Base-by-base conservation (phyloP, 2,888 invertebrate genomes). In the Syritta pipiens region DNA sequence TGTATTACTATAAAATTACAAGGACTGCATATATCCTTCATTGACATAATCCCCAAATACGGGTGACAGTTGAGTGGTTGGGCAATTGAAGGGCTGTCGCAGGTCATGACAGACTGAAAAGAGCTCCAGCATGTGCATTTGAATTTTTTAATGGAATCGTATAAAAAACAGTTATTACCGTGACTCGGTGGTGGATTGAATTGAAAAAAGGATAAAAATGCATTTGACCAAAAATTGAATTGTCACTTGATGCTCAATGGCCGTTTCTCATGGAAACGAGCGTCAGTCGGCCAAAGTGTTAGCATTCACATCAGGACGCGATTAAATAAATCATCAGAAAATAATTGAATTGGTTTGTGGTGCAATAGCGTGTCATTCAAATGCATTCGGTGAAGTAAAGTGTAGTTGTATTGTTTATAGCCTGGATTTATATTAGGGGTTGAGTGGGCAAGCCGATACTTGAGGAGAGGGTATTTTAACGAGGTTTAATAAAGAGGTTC, bases 181-280 rank as follows among this genome's bases (percentile, higher is more conserved):
- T 5, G 7, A 51, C 19, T 17, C 14, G n/a, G 19, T 17, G n/a
- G 28, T 7, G 5, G 10, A 17, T 6, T 20, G n/a, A 37, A 19
- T 12, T 14, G 5, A 20, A 10, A 28, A 48, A 28, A 28, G 22
- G 28, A 40, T 48, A 48, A 40, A 59, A 49, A 40, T 68, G 59
- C 48, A 48, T 59, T 59, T 68, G 24, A 55, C 17, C 26, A 60
- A 53, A 32, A 44, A 51, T 59, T 69, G 30, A 51, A 69, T 32
- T 49, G 49, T 51, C 59, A 60, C 42, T 59, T 40, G 30, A 51
- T 17, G 22, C 42, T n/a, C 17, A 59, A 32, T 42, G 20, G 6
- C 37, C 19, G 2, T 10, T 12, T 4, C 10, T 12, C 9, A 2
- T 9, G 10, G 5, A 0, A 30, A 1, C 10, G 3, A 19, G 12